Percentiles rank a stretch among this genome's conserved stretches.
Evolutionary conservation across 2,797 vertebrate species (phyloP).

Genomic region (Falco rusticolus): DNA sequence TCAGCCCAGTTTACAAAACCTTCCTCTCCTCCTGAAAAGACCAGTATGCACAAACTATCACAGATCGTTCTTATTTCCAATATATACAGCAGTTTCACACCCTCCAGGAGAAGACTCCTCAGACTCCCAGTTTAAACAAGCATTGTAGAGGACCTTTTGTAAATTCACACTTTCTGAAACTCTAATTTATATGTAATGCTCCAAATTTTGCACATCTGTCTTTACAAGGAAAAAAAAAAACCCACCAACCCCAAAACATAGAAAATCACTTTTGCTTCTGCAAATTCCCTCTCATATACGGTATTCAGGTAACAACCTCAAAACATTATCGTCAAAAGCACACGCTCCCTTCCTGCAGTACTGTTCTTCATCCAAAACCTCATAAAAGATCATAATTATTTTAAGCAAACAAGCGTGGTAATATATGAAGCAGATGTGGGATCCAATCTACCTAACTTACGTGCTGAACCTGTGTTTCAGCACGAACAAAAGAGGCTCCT

Average conservation of each 20-base stretch:
- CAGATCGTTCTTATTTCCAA: background rate
- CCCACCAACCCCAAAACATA: background rate
- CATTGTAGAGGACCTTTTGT: background rate
- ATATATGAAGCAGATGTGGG: background rate
- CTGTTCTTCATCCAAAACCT: background rate
- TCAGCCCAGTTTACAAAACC: background rate
- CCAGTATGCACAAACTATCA: background rate
- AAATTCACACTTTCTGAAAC: slow-evolving; percentile 6
- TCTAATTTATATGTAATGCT: slow-evolving; percentile 1
- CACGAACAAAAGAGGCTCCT: background rate
- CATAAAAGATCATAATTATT: background rate
- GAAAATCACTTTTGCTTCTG: slow-evolving; percentile 2
- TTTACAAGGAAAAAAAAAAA: background rate
- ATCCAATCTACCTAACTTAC: background rate
- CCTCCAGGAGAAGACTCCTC: background rate
- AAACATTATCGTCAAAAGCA: background rate
- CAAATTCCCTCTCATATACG: background rate
- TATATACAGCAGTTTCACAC: background rate
- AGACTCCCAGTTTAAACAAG: background rate
- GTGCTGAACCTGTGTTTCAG: background rate
- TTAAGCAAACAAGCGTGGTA: background rate
- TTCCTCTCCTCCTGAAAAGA: background rate
- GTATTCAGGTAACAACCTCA: background rate
- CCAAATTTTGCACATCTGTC: background rate
- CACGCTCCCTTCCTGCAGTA: background rate